Percentiles rank a stretch among this genome's conserved stretches.
These are phyloP conservation scores for Pseudococcus viburni DNA, from an alignment of 2,888 invertebrate species.

Conservation along the genomic window DNA sequence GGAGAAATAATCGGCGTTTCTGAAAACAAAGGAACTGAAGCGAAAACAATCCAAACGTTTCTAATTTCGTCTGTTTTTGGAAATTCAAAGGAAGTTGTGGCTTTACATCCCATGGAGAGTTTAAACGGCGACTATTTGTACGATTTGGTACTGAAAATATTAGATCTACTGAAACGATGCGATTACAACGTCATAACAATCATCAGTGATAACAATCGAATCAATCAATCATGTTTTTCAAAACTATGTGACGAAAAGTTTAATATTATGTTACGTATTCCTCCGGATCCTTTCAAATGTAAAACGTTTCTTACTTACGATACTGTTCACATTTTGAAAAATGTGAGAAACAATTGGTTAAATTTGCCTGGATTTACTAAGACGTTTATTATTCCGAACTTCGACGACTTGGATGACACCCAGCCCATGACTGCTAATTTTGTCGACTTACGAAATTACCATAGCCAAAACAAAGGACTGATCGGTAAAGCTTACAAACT, in stretches of 20 bases:
- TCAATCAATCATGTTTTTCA: conserved; percentile 12
- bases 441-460: background rate
- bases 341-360: conserved; percentile 8
- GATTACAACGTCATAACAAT: background rate
- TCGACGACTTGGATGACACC: background rate
- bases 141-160: background rate
- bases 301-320: background rate
- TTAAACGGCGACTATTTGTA: background rate
- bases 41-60: conserved; percentile 16
- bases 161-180: background rate
- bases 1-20: background rate
- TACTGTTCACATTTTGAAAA: conserved; percentile 41
- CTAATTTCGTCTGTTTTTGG: conserved; percentile 38
- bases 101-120: background rate
- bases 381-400: background rate
- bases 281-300: no score
- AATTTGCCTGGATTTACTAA: background rate
- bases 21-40: background rate
- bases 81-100: background rate
- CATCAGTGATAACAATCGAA: background rate
- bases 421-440: no score
- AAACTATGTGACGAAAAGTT: no score
- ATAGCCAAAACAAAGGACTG: background rate
- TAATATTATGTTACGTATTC: no score
- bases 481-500: background rate